A percentile compares a stretch with the other conserved stretches of the same genome.
Conservation (phyloP, 2,797 vertebrate genomes). For the Falco novaeseelandiae region DNA sequence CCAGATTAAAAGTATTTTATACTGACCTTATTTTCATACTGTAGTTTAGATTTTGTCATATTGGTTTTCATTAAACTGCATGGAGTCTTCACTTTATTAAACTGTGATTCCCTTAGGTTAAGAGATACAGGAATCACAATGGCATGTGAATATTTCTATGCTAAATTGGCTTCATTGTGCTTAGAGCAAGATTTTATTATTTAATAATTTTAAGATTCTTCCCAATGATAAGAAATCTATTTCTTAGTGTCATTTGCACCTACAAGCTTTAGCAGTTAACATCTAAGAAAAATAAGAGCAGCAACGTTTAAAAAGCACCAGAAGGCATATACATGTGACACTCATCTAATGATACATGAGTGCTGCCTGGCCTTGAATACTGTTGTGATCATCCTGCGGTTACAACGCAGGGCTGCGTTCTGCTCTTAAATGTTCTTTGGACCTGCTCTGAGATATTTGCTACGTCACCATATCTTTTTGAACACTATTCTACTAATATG, state of each 20-base stretch:
- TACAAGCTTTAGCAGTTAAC: not conserved
- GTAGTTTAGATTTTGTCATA: not conserved
- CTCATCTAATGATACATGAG: not conserved
- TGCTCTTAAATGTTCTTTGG: not conserved
- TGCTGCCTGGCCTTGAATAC: not conserved
- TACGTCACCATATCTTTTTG: not conserved
- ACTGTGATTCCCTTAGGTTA: not conserved
- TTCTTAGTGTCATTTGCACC: not conserved
- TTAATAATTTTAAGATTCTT: not conserved
- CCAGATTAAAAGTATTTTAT: not conserved
- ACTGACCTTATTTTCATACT: slow-evolving; percentile 2
- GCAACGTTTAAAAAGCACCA: not conserved
- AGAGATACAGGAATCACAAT: not conserved
- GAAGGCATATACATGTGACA: not conserved
- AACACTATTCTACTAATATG: not conserved
- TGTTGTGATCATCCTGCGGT: not conserved
- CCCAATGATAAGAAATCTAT: not conserved
- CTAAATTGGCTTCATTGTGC: not conserved
- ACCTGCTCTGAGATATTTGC: not conserved
- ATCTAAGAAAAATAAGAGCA: not conserved
- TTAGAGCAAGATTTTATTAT: not conserved
- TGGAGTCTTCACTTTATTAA: not conserved
- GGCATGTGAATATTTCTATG: not conserved
- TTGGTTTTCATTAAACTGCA: not conserved
- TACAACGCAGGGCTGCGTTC: not conserved